phyloP scores from a whole-genome alignment of 2,888 invertebrate species.

The Eugnorisma glareosa region DNA sequence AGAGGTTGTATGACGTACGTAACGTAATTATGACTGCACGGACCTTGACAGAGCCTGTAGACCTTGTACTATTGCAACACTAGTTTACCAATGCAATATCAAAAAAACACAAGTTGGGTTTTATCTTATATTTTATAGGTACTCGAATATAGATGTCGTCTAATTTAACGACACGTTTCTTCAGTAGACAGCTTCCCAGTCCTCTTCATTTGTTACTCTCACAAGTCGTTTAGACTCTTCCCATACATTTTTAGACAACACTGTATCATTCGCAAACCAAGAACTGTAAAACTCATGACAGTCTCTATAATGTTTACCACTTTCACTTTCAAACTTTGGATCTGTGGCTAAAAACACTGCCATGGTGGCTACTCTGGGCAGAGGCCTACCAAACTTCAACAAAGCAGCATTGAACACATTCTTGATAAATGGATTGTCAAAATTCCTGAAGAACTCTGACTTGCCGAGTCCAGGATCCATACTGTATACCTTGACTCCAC shows the following conservation, averaged over 20 bases:
- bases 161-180: background rate
- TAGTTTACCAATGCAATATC: background rate
- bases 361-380: slow-evolving; percentile 76
- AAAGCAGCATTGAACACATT: slow-evolving; percentile 72
- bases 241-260: slow-evolving; percentile 76
- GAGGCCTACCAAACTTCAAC: slow-evolving; percentile 73
- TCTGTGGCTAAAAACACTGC: slow-evolving; percentile 80
- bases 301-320: slow-evolving; percentile 82
- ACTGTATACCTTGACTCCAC: slow-evolving; percentile 94
- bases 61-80: background rate
- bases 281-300: slow-evolving; percentile 80
- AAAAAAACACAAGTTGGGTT: background rate
- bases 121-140: background rate
- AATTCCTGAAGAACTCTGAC: slow-evolving; percentile 93
- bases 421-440: slow-evolving; percentile 67
- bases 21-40: background rate
- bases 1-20: background rate
- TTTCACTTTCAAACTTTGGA: slow-evolving; percentile 72
- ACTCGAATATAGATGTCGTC: background rate
- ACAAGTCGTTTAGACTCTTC: slow-evolving; percentile 77
- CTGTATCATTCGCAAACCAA: slow-evolving; percentile 83
- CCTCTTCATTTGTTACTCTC: slow-evolving; percentile 74
- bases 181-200: slow-evolving; percentile 75
- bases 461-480: slow-evolving; percentile 96
- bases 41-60: background rate